Evolutionary conservation across 2,797 vertebrate genomes (phyloP), one percentile per base, ranked within the genome.

Genomic region (Cossypha niveicapilla): DNA sequence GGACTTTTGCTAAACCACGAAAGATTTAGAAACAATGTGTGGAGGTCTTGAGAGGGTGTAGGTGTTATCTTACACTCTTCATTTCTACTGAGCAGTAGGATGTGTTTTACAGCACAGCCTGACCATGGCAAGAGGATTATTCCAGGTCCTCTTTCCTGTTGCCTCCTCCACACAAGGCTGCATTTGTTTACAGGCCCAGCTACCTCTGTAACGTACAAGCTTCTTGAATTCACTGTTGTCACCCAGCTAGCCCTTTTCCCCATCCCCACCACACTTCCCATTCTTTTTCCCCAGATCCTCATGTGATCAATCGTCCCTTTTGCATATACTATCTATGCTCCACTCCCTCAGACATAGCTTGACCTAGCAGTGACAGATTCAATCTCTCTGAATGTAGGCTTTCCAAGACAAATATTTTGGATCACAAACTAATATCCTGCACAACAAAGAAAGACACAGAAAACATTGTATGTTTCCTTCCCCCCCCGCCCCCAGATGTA

Each of bases 401-500:
- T 86, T 65, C 17, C 12, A 54, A 72, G 95, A 54, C 5, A 84
- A 81, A 1, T 61, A 78, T 51, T 86, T 48, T 18, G 10, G 32
- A 62, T 13, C 66, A 61, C 13, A 68, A 21, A 4, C 15, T 61
- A 34, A 56, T 10, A 8, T 11, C 42, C 19, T 34, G 6, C 2
- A 22, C 7, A 56, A 54, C n/a, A 78, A 47, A 25, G 45, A 73
- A 4, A 23, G 30, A 2, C 0, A 0, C 8, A 41, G 7, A 56
- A 70, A 86, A 23, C 2, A 25, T 9, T 24, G 3, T 10, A 48
- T 42, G 7, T 5, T 7, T 61, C 9, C 4, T 15, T 32, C 41
- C 9, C 42, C 41, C 11, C 35, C 13, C 6, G 12, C 41, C 11
- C 11, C 13, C 6, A 15, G 18, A 17, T 21, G 4, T 30, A 28